A percentile compares a stretch with the other conserved stretches of the same genome.
Conservation (phyloP, 2,113 vertebrate genomes). For the Rutilus rutilus region DNA sequence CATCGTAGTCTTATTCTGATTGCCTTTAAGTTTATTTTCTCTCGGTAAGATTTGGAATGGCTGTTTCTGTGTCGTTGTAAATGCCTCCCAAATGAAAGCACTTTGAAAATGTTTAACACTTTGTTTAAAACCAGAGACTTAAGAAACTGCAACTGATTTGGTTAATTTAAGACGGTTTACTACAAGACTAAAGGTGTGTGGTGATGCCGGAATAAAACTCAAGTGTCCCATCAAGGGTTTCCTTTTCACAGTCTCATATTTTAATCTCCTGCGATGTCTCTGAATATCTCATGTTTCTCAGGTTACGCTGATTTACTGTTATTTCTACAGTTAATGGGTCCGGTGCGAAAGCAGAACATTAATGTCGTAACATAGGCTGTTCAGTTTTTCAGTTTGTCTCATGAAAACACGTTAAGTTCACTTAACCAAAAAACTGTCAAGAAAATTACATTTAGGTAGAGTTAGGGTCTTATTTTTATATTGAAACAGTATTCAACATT, state of each 20-base stretch:
- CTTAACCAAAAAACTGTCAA: background rate
- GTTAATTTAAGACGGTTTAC: slow-evolving; percentile 68
- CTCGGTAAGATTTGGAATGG: slow-evolving; percentile 20
- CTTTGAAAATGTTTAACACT: slow-evolving; percentile 62
- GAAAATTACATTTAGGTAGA: background rate
- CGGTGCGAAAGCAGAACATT: too few relatives aligned
- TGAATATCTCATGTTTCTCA: too few relatives aligned
- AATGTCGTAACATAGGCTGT: too few relatives aligned
- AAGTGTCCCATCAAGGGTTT: slow-evolving; percentile 59
- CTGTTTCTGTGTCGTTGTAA: slow-evolving; percentile 46
- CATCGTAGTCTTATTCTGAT: slow-evolving; percentile 45
- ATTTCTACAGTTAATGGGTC: background rate
- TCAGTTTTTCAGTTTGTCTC: background rate
- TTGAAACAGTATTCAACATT: too few relatives aligned
- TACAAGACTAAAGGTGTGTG: slow-evolving; percentile 67
- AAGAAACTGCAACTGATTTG: slow-evolving; percentile 45
- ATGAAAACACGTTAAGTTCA: background rate
- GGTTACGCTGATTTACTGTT: background rate
- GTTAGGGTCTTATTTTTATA: too few relatives aligned
- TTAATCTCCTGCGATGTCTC: background rate
- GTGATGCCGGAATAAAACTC: slow-evolving; percentile 79
- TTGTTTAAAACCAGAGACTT: slow-evolving; percentile 58
- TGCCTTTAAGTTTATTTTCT: slow-evolving; percentile 61
- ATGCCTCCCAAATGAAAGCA: slow-evolving; percentile 63
- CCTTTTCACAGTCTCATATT: background rate